Evolutionary conservation across 2,888 invertebrate species (phyloP), one percentile per base, ranked within the genome.

Genomic region (Syrphus vitripennis): DNA sequence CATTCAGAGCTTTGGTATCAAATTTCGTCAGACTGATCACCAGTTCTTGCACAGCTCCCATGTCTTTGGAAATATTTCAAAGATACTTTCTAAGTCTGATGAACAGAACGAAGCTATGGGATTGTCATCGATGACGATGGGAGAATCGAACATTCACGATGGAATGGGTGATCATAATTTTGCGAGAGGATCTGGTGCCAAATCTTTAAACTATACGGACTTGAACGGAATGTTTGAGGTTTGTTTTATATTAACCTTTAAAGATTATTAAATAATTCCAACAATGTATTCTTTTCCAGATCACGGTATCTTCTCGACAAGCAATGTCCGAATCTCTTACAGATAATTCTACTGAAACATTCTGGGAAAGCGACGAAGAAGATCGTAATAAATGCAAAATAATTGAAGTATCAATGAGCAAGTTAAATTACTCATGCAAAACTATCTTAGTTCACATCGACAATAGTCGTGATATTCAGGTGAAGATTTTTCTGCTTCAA

Each of bases 291-390:
- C 1, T 67, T n/a, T 59, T 77, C 6, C 24, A 97, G 89, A 95
- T 98, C 61, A 97, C 96, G 88, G 97, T 98, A 0, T 98, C 98
- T 0, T 98, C 98, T 88, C 94, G 99, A 0, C 97, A 96, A 90
- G 98, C 98, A 7, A 98, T 99, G 97, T 95, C 97, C 4, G 97
- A 96, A 2, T 98, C 98, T 88, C 94, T 99, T 16, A 97, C 96
- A 0, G 99, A 99, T 91, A 97, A 96, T 89, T 98, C 98, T 5
- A 98, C 98, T 0, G 99, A 99, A 92, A 99, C 99, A 0, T 99
- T 99, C 93, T 99, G 99, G 99, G 99, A 99, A 93, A 98, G 98
- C 42, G 98, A 98, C 0, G 99, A 99, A 90, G 99, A 99, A 90
- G 99, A 99, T 93, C 94, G 97, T 77, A 98, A 98, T 91, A 97